Evolutionary conservation across 2,797 vertebrate species (phyloP), one percentile per base, ranked within the genome.

Genomic region (Lepus oiostolus): DNA sequence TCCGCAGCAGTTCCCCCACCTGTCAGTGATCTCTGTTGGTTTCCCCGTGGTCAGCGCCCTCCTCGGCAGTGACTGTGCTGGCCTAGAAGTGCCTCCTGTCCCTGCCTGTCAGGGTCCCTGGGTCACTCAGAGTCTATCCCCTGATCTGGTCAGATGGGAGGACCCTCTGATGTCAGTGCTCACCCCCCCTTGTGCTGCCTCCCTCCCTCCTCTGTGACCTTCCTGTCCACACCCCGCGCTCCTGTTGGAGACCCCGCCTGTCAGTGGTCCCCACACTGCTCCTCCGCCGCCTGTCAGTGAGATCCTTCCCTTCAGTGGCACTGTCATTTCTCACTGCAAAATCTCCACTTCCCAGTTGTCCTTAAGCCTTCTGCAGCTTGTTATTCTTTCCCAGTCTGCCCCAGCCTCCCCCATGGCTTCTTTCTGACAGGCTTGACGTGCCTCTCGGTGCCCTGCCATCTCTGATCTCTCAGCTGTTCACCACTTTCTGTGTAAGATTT

Each of bases 351-450:
- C 17, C 5, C n/a, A 13, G 52, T 60, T 13, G 79, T n/a, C 62
- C n/a, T 19, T 16, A 4, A 5, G 54, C 42, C 38, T 21, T 70
- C 42, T 19, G 50, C 60, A 72, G 50, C 26, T 28, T 24, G 11
- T 24, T 50, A 12, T 42, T 72, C 47, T 60, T 19, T 47, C 21
- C 26, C 47, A 50, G 42, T 9, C 30, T 58, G 54, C 2, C 14
- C 30, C 30, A 2, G 28, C 1, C n/a, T 50, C 28, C 11, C 1
- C 5, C 4, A 0, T 4, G 21, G 32, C 42, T 32, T 28, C 52
- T 35, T 5, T n/a, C 47, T 79, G 81, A 42, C 35, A 0, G 28
- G 32, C 60, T 58, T 82, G 85, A 47, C 42, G 9, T 47, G 68
- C 72, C 42, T 87, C 54, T 76, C 70, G 2, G 26, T 28, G 7